Evolutionary conservation across 2,888 invertebrate genomes (phyloP).

Genomic region (Oscheius myriophilus): DNA sequence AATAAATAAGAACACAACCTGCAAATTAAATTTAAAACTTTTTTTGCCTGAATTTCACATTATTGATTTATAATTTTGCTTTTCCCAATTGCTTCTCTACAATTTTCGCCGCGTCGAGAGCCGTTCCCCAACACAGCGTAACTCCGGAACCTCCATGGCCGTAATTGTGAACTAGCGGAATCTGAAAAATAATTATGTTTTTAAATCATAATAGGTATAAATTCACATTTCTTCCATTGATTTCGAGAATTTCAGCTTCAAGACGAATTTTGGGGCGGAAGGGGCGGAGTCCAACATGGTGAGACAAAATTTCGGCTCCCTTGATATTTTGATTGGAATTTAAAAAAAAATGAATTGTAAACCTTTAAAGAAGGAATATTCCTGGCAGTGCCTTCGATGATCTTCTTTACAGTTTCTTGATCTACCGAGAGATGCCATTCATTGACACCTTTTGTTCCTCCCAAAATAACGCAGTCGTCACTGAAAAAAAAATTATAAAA

Average conservation of each 20-base stretch:
- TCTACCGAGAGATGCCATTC: slow-evolving; percentile 77
- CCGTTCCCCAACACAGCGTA: slow-evolving; percentile 84
- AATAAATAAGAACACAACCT: too few relatives aligned
- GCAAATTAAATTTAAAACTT: too few relatives aligned
- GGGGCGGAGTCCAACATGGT: slow-evolving; percentile 83
- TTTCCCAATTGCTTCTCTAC: background rate
- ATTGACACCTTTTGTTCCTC: slow-evolving; percentile 81
- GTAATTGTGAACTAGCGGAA: slow-evolving; percentile 81
- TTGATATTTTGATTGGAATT: background rate
- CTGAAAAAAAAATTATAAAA: slow-evolving; percentile 33
- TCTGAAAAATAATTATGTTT: too few relatives aligned
- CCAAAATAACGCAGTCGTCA: slow-evolving; percentile 76
- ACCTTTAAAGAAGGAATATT: slow-evolving; percentile 79
- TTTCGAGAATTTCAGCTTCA: slow-evolving; percentile 73
- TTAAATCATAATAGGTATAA: too few relatives aligned
- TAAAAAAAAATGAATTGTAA: slow-evolving; percentile 32
- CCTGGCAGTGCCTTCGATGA: slow-evolving; percentile 77
- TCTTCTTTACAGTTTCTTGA: slow-evolving; percentile 76
- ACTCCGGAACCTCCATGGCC: slow-evolving; percentile 86
- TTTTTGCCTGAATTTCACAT: too few relatives aligned
- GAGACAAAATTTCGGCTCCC: slow-evolving; percentile 72
- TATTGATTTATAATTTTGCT: slow-evolving; percentile 11
- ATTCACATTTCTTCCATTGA: slow-evolving; percentile 1
- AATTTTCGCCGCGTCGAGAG: slow-evolving; percentile 77
- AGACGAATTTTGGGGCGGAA: slow-evolving; percentile 78